A percentile compares a stretch with the other conserved stretches of the same genome.
Evolutionary conservation across 1,140 invertebrate genomes (phyloP).

Genomic region (Drosophila chauvacae): DNA sequence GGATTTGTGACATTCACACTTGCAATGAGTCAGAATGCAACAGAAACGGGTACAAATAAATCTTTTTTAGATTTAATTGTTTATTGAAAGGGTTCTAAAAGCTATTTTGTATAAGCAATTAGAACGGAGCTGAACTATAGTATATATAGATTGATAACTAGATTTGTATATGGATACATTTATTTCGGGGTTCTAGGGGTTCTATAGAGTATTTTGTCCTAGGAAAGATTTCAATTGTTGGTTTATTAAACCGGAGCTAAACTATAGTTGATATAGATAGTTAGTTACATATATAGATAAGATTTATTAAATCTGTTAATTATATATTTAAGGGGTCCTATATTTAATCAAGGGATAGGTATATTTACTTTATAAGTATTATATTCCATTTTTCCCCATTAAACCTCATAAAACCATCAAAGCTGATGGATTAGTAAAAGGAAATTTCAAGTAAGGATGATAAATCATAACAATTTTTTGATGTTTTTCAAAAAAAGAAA

Average conservation of each 20-base stretch:
- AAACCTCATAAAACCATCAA: too few species aligned
- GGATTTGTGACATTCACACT: constrained; percentile 8
- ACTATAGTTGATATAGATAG: too few species aligned
- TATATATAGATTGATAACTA: background rate
- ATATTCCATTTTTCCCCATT: background rate
- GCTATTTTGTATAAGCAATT: background rate
- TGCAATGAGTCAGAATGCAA: constrained; percentile 1
- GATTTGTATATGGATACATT: too few species aligned
- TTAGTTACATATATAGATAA: too few species aligned
- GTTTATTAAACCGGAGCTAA: too few species aligned
- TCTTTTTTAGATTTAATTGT: background rate
- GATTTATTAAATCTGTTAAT: too few species aligned
- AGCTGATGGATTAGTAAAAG: background rate
- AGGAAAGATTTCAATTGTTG: too few species aligned
- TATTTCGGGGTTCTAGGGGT: too few species aligned
- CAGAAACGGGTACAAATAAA: background rate
- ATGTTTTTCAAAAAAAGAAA: background rate
- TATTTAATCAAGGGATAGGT: background rate
- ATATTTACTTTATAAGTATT: background rate
- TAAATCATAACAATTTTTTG: background rate
- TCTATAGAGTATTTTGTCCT: too few species aligned
- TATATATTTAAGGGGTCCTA: too few species aligned
- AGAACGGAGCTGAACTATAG: too few species aligned
- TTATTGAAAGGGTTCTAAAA: background rate
- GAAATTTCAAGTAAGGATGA: background rate